A percentile compares a stretch with the other conserved stretches of the same genome.
These are phyloP conservation scores for Hemithea aestivaria DNA, from an alignment of 2,888 invertebrate genomes.

Conservation along the genomic window DNA sequence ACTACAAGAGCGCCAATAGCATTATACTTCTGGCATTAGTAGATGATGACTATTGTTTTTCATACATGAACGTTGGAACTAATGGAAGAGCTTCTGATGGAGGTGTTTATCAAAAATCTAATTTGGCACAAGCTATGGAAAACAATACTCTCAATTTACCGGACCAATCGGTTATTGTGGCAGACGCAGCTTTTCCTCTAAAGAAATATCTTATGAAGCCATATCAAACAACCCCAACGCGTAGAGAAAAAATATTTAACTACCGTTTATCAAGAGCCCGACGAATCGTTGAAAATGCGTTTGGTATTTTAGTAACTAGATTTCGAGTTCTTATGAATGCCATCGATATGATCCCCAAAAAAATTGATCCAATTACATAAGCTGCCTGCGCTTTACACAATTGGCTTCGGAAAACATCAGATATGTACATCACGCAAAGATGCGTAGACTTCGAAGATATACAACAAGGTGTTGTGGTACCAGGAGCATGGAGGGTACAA, in stretches of 20 bases:
- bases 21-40: constrained; percentile 25
- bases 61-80: constrained; percentile 19
- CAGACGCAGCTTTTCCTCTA: constrained; percentile 21
- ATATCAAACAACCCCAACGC: constrained; percentile 13
- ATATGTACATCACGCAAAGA: constrained; percentile 14
- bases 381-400: constrained; percentile 1
- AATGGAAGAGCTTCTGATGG: constrained; percentile 22
- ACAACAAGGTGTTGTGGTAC: constrained; percentile 20
- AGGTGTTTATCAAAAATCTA: constrained; percentile 5
- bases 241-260: constrained; percentile 12
- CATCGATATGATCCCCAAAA: not conserved
- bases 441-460: constrained; percentile 11
- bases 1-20: constrained; percentile 1
- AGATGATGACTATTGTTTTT: constrained; percentile 26
- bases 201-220: constrained; percentile 21
- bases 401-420: constrained; percentile 9
- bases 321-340: constrained; percentile 2
- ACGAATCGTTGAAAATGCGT: no score
- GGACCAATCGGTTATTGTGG: constrained; percentile 14
- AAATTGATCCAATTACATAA: not conserved
- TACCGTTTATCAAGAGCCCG: constrained; percentile 18
- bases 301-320: constrained; percentile 6
- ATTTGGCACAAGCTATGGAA: constrained; percentile 6
- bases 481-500: constrained; percentile 23
- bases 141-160: constrained; percentile 9